Evolutionary conservation across 2,797 vertebrate species (phyloP).

Genomic region (Oryzias dopingdopingensis): DNA sequence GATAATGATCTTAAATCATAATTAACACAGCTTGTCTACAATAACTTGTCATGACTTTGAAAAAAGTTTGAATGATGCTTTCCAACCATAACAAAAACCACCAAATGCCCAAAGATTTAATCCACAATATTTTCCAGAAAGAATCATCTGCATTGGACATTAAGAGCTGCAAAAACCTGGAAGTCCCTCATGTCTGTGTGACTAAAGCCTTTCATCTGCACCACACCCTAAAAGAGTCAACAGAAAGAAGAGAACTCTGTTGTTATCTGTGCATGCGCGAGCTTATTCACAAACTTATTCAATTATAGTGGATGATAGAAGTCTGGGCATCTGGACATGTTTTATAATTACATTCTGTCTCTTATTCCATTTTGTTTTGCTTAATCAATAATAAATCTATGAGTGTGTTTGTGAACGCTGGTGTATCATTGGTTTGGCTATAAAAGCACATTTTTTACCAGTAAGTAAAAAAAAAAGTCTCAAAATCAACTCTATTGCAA

Average conservation of each 20-base stretch:
- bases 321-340: conserved; percentile 54
- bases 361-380: conserved; percentile 51
- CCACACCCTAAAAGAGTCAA: conserved; percentile 54
- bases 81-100: too few species aligned
- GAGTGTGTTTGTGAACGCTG: conserved; percentile 28
- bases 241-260: conserved; percentile 11
- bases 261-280: conserved; percentile 9
- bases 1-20: too few species aligned
- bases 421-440: conserved; percentile 47
- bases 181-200: too few species aligned
- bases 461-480: too few species aligned
- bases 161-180: too few species aligned
- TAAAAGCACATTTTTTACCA: conserved; percentile 7
- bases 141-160: too few species aligned
- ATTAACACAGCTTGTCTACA: too few species aligned
- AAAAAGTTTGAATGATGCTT: too few species aligned
- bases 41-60: too few species aligned
- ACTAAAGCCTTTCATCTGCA: neutral
- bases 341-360: conserved; percentile 56
- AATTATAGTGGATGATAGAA: conserved; percentile 39
- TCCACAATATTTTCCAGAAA: too few species aligned
- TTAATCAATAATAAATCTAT: conserved; percentile 12
- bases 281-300: conserved; percentile 36
- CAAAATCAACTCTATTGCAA: too few species aligned
- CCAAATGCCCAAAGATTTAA: too few species aligned